A percentile compares a stretch with the other conserved stretches of the same genome.
phyloP scores from a whole-genome alignment of 64 coral and sea anemone genomes.

The Pocillopora verrucosa region DNA sequence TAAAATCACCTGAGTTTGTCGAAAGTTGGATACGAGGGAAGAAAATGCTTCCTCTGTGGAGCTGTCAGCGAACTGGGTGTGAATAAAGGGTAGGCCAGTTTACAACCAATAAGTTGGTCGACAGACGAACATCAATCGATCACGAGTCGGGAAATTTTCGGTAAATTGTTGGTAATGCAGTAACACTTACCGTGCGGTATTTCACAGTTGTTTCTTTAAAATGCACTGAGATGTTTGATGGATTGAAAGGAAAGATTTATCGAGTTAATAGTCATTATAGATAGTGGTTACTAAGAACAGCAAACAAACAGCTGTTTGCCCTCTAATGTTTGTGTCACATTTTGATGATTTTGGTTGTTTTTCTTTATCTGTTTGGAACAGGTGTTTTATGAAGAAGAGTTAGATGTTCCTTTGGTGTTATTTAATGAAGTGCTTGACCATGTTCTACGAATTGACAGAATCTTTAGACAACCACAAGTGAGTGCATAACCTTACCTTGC shows the following conservation, averaged over 20 bases:
- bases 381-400: conserved; percentile 99
- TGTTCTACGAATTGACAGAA: conserved; percentile 98
- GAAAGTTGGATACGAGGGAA: not conserved
- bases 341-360: not conserved
- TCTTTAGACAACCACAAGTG: conserved; percentile 98
- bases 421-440: conserved; percentile 99
- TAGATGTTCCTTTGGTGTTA: conserved; percentile 94
- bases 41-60: not conserved
- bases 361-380: not conserved
- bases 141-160: too few relatives aligned
- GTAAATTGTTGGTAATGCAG: too few relatives aligned
- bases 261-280: too few relatives aligned
- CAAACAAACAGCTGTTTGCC: not conserved
- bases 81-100: too few relatives aligned
- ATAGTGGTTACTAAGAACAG: not conserved
- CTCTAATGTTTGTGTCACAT: not conserved
- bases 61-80: too few relatives aligned
- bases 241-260: too few relatives aligned
- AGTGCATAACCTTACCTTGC: not conserved
- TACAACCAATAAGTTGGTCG: too few relatives aligned
- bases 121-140: too few relatives aligned
- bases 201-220: too few relatives aligned
- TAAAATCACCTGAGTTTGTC: not conserved
- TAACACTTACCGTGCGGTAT: too few relatives aligned
- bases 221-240: too few relatives aligned